Conservation (phyloP, 64 coral and sea anemone species). For the Hydrozoanthus tunicans region DNA sequence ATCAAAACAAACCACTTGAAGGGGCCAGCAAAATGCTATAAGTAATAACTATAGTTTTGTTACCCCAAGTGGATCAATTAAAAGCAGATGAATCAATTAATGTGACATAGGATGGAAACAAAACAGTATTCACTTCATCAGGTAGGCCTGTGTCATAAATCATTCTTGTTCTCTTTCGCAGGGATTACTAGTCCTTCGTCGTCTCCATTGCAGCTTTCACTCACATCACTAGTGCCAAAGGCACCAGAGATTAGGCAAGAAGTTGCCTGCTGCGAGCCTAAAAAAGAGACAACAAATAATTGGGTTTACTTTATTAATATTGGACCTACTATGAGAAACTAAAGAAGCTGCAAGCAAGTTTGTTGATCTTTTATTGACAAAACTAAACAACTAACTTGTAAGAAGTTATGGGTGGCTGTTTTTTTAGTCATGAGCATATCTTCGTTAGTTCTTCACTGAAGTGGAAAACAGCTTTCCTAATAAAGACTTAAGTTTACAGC, state of each 20-base stretch:
- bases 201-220: slow-evolving; percentile 67
- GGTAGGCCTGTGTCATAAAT: slow-evolving; percentile 82
- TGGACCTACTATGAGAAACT: too few relatives aligned
- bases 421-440: too few relatives aligned
- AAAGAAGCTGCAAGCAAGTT: too few relatives aligned
- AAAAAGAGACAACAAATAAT: background rate
- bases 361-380: too few relatives aligned
- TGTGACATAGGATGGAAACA: background rate
- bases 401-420: too few relatives aligned
- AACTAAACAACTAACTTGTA: too few relatives aligned
- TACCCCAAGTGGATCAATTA: background rate
- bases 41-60: background rate
- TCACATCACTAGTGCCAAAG: slow-evolving; percentile 48
- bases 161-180: slow-evolving; percentile 57
- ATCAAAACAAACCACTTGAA: too few relatives aligned
- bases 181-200: slow-evolving; percentile 93
- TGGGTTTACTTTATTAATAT: background rate
- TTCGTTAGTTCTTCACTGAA: too few relatives aligned
- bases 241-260: slow-evolving; percentile 20
- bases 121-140: slow-evolving; percentile 39
- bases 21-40: too few relatives aligned
- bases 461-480: too few relatives aligned
- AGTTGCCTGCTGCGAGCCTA: slow-evolving; percentile 17
- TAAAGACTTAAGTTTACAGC: too few relatives aligned
- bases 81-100: background rate